Base-by-base conservation (phyloP, 2,113 vertebrate species). In the Poeciliopsis occidentalis region DNA sequence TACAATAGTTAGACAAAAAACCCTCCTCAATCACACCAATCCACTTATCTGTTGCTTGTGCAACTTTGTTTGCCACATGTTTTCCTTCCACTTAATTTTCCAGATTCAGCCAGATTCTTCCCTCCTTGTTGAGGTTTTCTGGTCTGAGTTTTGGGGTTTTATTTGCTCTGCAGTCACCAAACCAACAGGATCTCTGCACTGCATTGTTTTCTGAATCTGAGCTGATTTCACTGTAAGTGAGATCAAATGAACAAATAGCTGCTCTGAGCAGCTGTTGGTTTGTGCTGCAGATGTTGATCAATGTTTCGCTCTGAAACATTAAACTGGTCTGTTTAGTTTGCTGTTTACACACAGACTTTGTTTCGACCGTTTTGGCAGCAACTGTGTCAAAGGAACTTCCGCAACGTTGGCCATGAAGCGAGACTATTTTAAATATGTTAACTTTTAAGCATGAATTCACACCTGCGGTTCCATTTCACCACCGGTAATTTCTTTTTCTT, bases 381-480 rank as follows among this genome's bases (percentile, higher is more conserved):
- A 37, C 51, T 41, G 37, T 64, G 60, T 64, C 32, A 47, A 69
- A 44, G 64, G 13, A 30, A 10, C n/a, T 69, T 70, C 62, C 26
- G 60, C 60, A n/a, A 27, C 30, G n/a, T 26, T 17, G 34, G 34
- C 47, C 3, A 2, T 68, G 41, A 68, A 63, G 54, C 34, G 34
- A 71, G 54, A 44, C 69, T 72, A 41, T 78, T 72, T 51, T 71
- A 62, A 67, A n/a, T 57, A 47, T 31, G 15, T 17, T 37, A 6
- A 60, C 15, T 3, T 32, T 61, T 6, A 37, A 72, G 61, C 34
- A 47, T 29, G 17, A 63, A 17, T 19, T 76, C 64, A 65, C 61
- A 82, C 61, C 47, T 68, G 32, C 22, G 4, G 60, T 72, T 72
- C 71, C 34, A 15, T 30, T 29, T 65, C 47, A 67, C 19, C 61